Percentiles rank a stretch among this genome's conserved stretches.
Evolutionary conservation across 2,797 vertebrate genomes (phyloP).

Genomic region (Xiphophorus birchmanni): DNA sequence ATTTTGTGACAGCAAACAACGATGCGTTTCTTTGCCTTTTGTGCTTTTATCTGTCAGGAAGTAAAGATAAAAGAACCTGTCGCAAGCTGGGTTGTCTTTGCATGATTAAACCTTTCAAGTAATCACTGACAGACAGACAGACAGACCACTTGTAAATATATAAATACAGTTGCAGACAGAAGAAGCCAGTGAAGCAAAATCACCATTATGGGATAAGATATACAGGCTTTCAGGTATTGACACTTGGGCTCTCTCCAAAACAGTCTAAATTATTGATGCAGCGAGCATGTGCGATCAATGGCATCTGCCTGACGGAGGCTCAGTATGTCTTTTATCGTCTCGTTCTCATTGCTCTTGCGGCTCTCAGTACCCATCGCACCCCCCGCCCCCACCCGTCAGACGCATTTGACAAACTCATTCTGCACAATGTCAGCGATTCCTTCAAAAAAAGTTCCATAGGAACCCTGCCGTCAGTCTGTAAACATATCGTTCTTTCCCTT

Average conservation of each 20-base stretch:
- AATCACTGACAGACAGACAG: constrained; percentile 46
- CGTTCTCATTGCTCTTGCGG: constrained; percentile 43
- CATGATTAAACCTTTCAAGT: constrained; percentile 57
- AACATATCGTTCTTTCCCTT: constrained; percentile 19
- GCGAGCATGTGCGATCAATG: constrained; percentile 62
- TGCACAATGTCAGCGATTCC: constrained; percentile 46
- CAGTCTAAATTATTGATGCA: constrained; percentile 81
- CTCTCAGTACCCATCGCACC: constrained; percentile 35
- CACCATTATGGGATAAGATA: constrained; percentile 44
- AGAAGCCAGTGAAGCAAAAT: constrained; percentile 47
- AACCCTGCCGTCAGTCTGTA: constrained; percentile 33
- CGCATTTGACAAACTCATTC: constrained; percentile 46
- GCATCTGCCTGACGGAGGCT: constrained; percentile 57
- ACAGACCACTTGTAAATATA: constrained; percentile 29
- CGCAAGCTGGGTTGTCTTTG: constrained; percentile 32
- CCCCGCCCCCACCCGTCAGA: background rate
- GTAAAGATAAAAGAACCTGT: constrained; percentile 47
- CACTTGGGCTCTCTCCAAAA: constrained; percentile 69
- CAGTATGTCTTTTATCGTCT: constrained; percentile 55
- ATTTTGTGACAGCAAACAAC: constrained; percentile 52
- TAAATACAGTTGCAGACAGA: constrained; percentile 44
- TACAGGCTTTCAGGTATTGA: constrained; percentile 80
- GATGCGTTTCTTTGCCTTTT: constrained; percentile 40
- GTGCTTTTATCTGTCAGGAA: constrained; percentile 47
- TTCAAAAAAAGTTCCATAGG: constrained; percentile 21